These are phyloP conservation scores for Brachymystax lenok DNA, from an alignment of 2,797 vertebrate genomes.

Conservation along the genomic window DNA sequence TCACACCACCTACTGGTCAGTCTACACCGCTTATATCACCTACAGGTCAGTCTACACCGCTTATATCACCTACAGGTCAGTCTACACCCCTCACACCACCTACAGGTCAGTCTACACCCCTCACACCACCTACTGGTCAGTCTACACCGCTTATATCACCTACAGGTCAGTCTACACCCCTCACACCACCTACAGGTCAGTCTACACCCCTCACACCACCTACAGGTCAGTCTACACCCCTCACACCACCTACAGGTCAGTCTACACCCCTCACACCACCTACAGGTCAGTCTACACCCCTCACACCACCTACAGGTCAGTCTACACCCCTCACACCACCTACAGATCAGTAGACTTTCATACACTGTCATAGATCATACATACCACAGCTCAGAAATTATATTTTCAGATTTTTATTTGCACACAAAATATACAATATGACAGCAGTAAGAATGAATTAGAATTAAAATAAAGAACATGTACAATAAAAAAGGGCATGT, in stretches of 20 bases:
- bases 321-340: conserved; percentile 16
- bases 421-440: not conserved
- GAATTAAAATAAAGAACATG: not conserved
- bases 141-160: not conserved
- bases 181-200: conserved; percentile 82
- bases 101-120: conserved; percentile 80
- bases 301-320: conserved; percentile 7
- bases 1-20: conserved; percentile 87
- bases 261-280: conserved; percentile 85
- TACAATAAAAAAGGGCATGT: not conserved
- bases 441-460: not conserved
- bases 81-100: conserved; percentile 28
- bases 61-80: conserved; percentile 6
- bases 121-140: not conserved
- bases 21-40: not conserved
- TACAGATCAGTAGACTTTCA: not conserved
- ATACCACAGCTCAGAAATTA: not conserved
- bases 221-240: conserved; percentile 63
- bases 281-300: conserved; percentile 78
- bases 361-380: conserved; percentile 1
- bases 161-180: not conserved
- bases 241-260: conserved; percentile 40
- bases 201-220: conserved; percentile 85
- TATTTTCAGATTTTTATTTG: not conserved
- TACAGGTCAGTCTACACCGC: not conserved